Conservation (phyloP, 1,140 invertebrate genomes). For the Stegodyphus dumicola region DNA sequence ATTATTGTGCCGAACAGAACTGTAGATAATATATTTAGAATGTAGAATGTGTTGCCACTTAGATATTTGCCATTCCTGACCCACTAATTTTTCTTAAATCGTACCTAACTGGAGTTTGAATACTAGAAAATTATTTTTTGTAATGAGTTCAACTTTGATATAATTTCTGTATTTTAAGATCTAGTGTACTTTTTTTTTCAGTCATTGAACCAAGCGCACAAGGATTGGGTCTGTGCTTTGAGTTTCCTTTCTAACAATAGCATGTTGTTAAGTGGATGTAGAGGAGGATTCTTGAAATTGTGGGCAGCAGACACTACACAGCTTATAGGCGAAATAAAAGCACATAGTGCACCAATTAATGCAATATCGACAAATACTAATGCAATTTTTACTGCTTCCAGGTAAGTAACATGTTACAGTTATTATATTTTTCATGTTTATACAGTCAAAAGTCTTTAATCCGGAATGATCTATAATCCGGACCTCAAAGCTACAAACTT, state of each 20-base stretch:
- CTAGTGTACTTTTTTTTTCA: slow-evolving; percentile 66
- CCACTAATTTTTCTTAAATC: neutral
- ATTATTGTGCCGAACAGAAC: no score
- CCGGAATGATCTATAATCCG: no score
- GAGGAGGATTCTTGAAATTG: slow-evolving; percentile 79
- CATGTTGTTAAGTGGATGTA: slow-evolving; percentile 79
- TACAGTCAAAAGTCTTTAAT: no score
- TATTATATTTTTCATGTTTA: no score
- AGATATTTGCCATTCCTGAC: neutral
- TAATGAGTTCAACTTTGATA: no score
- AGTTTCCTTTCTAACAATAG: slow-evolving; percentile 73
- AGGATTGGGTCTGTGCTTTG: slow-evolving; percentile 88
- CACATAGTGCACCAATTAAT: slow-evolving; percentile 81
- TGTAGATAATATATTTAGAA: no score
- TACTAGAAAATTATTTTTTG: neutral
- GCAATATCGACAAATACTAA: slow-evolving; percentile 79
- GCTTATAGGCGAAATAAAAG: slow-evolving; percentile 78
- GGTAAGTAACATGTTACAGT: slow-evolving; percentile 66
- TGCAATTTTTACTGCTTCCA: slow-evolving; percentile 81
- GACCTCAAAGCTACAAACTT: no score
- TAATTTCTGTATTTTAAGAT: neutral
- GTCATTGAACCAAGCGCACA: slow-evolving; percentile 87
- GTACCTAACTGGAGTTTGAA: neutral
- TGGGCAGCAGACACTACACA: slow-evolving; percentile 78
- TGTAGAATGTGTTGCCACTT: no score